A percentile compares a stretch with the other conserved stretches of the same genome.
phyloP scores from a whole-genome alignment of 2,888 invertebrate species.

The Noctua janthe region DNA sequence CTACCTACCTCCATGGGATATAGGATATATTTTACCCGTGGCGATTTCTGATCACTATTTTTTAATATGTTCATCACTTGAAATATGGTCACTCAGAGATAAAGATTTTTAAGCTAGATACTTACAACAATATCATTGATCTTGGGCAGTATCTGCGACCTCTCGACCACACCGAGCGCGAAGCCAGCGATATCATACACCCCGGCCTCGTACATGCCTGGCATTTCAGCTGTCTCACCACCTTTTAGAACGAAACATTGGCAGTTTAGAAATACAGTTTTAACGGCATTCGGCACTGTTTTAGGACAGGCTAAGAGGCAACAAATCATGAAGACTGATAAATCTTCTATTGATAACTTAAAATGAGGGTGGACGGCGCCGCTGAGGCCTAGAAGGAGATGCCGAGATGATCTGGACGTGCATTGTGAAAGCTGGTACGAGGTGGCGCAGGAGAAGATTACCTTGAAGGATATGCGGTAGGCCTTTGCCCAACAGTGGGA shows the following conservation, averaged over 20 bases:
- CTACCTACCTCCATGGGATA: no score
- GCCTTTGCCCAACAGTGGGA: background rate
- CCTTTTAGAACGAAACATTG: constrained; percentile 83
- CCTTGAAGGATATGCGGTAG: background rate
- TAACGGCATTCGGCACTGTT: background rate
- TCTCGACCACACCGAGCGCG: constrained; percentile 97
- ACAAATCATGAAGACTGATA: background rate
- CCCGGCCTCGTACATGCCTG: constrained; percentile 96
- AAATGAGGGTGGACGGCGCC: background rate
- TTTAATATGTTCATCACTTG: background rate
- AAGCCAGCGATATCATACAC: constrained; percentile 99
- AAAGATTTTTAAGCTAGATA: background rate
- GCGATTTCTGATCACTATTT: background rate
- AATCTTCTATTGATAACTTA: background rate
- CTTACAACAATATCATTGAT: constrained; percentile 91
- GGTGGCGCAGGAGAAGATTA: background rate
- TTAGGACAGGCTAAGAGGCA: background rate
- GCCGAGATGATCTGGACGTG: background rate
- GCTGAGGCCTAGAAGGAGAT: background rate
- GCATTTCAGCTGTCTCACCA: constrained; percentile 99
- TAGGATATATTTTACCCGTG: background rate
- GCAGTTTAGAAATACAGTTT: background rate
- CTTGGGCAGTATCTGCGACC: constrained; percentile 93
- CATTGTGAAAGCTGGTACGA: background rate
- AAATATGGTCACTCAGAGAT: background rate